Base-by-base conservation (phyloP, 2,113 vertebrate genomes). In the Rhynchomys soricoides region DNA sequence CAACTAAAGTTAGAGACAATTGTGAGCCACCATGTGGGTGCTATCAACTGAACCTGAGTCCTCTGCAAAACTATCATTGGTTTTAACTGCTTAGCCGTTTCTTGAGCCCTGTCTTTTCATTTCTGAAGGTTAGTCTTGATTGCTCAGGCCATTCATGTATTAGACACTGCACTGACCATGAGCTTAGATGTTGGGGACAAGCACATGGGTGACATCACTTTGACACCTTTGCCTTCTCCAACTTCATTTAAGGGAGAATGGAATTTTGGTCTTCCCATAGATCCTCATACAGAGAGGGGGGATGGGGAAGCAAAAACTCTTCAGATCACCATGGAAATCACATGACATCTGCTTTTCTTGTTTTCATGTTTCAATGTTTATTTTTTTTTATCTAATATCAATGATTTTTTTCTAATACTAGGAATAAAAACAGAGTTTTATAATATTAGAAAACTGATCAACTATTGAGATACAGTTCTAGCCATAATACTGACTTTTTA, bases 401-500 rank as follows among this genome's bases (percentile, higher is more conserved):
- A 70, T 21, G 5, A n/a, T 31, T 57, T 57, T 70, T 43, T 74
- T 43, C 13, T 29, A 19, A 1, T 37, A 21, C n/a, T 29, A 21
- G 29, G 4, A 16, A 50, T n/a, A 12, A 50, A 66, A 66, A 3
- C 21, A 48, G 31, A 50, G 31, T 45, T 50, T 64, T 64, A 11
- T 7, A 37, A 26, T 50, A 15, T 2, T 3, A 48, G 16, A 55
- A 5, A 15, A 48, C 21, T 64, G 5, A 2, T 66, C 43, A 26
- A 48, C 31, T 31, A 74, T 31, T 16, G 17, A 48, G 29, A 17
- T 62, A 34, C 21, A 48, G 10, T 40, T 31, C 37, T n/a, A 16
- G 0, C 10, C 31, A 19, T 37, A 9, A 77, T 52, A 0, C 21
- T 66, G 3, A 48, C 11, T n/a, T 89, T 48, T 0, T 29, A 26